Percentiles rank a stretch among this genome's conserved stretches.
phyloP scores from a whole-genome alignment of 2,797 vertebrate genomes.

The Gymnoscopelus braueri region DNA sequence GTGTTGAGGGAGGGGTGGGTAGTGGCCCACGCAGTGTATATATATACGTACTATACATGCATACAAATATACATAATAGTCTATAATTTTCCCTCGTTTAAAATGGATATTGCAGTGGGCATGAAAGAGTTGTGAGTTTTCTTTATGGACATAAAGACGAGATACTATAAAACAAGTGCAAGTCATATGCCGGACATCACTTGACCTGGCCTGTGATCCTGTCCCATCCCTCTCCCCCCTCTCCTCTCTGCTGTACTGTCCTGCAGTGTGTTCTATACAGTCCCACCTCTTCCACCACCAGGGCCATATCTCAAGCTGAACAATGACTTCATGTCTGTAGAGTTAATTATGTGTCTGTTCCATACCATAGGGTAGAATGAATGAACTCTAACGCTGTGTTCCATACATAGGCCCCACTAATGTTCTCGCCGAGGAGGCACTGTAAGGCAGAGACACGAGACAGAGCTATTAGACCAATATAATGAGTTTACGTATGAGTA shows the following conservation, averaged over 20 bases:
- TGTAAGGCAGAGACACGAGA: conserved; percentile 68
- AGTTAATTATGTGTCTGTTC: conserved; percentile 84
- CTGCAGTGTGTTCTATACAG: not conserved
- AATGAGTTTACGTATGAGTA: conserved; percentile 83
- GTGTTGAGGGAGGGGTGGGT: too few species aligned
- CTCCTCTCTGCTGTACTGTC: too few species aligned
- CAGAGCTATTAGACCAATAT: conserved; percentile 75
- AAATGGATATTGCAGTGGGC: too few species aligned
- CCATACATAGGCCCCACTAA: conserved; percentile 67
- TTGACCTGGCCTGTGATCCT: conserved; percentile 41
- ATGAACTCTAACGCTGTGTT: conserved; percentile 62
- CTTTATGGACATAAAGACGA: too few species aligned
- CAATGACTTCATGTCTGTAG: conserved; percentile 76
- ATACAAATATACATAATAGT: too few species aligned
- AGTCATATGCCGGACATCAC: conserved; percentile 35
- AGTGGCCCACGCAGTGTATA: too few species aligned
- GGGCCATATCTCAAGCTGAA: conserved; percentile 74
- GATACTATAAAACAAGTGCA: too few species aligned
- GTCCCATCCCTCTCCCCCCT: conserved; percentile 34
- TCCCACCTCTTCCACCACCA: conserved; percentile 63
- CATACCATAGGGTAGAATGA: conserved; percentile 74
- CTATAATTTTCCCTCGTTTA: too few species aligned
- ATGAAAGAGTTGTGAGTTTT: too few species aligned
- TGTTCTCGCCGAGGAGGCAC: conserved; percentile 68
- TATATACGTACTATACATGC: too few species aligned